Evolutionary conservation across 2,888 invertebrate genomes (phyloP).

Genomic region (Luperina testacea): DNA sequence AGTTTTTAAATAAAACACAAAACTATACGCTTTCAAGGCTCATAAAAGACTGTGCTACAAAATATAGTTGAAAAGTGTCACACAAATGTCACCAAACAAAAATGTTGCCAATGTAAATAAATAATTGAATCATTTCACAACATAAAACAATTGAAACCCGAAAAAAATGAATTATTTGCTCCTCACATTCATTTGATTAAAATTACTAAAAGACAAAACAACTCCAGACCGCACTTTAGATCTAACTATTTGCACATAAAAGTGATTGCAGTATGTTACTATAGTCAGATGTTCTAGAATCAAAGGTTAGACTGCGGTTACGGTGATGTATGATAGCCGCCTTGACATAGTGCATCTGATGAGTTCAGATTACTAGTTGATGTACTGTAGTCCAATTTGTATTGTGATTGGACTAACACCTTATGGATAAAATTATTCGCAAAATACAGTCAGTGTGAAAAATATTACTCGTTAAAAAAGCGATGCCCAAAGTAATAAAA

Average conservation of each 20-base stretch:
- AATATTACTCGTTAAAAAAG: neutral
- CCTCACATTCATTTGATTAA: neutral
- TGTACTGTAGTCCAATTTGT: slow-evolving; percentile 23
- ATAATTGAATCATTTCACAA: neutral
- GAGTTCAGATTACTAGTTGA: slow-evolving; percentile 51
- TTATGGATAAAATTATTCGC: neutral
- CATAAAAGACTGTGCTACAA: neutral
- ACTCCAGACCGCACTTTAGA: slow-evolving; percentile 4
- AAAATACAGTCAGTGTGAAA: neutral
- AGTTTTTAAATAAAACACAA: too few relatives aligned
- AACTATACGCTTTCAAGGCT: too few relatives aligned
- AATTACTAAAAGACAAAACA: slow-evolving; percentile 5
- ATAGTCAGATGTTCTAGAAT: slow-evolving; percentile 56
- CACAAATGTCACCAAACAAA: neutral
- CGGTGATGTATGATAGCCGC: slow-evolving; percentile 58
- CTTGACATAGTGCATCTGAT: slow-evolving; percentile 59
- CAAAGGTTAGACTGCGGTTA: slow-evolving; percentile 62
- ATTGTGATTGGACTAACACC: slow-evolving; percentile 15
- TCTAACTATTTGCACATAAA: slow-evolving; percentile 41
- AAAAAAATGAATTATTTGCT: neutral
- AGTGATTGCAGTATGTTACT: slow-evolving; percentile 55
- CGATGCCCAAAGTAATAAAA: neutral
- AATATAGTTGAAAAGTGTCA: neutral
- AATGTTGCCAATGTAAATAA: slow-evolving; percentile 13
- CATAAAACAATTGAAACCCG: neutral